phyloP scores from a whole-genome alignment of 2,888 invertebrate genomes.

The Epinotia ramella region DNA sequence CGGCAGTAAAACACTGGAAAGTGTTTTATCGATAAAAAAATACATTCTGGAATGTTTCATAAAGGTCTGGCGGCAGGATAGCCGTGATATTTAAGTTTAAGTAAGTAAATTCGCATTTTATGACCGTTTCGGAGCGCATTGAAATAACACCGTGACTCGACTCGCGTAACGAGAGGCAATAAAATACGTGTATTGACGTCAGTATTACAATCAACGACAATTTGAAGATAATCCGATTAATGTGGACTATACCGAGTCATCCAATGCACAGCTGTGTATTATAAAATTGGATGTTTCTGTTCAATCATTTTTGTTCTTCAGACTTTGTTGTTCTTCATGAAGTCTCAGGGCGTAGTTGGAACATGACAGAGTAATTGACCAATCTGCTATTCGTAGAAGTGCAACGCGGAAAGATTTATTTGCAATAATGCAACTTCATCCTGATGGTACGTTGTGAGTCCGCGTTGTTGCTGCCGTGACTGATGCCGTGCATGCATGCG shows the following conservation, averaged over 20 bases:
- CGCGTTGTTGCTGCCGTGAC: slow-evolving; percentile 51
- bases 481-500: slow-evolving; percentile 52
- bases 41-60: slow-evolving; percentile 13
- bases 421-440: slow-evolving; percentile 46
- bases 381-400: slow-evolving; percentile 37
- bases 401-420: slow-evolving; percentile 32
- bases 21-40: slow-evolving; percentile 20
- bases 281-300: slow-evolving; percentile 17
- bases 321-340: neutral
- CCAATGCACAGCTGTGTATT: slow-evolving; percentile 2
- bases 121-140: slow-evolving; percentile 42
- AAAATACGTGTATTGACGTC: slow-evolving; percentile 43
- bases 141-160: slow-evolving; percentile 42
- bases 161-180: slow-evolving; percentile 36
- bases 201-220: slow-evolving; percentile 26
- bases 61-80: slow-evolving; percentile 47
- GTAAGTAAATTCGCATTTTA: slow-evolving; percentile 42
- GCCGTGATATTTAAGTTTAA: slow-evolving; percentile 36
- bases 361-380: slow-evolving; percentile 29
- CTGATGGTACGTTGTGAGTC: slow-evolving; percentile 48
- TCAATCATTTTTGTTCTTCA: too few relatives aligned
- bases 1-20: slow-evolving; percentile 25
- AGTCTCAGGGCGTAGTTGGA: slow-evolving; percentile 3
- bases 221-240: slow-evolving; percentile 37
- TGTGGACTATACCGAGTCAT: slow-evolving; percentile 18